These are phyloP conservation scores for Tiphia femorata DNA, from an alignment of 2,888 invertebrate species.

Conservation along the genomic window DNA sequence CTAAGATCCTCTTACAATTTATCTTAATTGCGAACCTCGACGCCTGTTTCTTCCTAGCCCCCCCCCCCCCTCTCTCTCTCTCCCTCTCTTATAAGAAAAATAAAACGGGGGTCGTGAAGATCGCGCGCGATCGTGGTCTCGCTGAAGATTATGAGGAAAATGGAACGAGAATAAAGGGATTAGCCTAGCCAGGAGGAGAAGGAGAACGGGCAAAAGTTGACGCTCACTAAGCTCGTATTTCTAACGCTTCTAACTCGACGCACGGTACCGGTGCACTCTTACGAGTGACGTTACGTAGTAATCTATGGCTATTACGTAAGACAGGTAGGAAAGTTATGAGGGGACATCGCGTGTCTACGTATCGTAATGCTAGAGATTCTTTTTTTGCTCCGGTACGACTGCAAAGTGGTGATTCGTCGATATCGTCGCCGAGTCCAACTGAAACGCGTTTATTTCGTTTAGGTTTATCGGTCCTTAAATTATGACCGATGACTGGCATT, in stretches of 20 bases:
- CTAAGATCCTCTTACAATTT: too few species aligned
- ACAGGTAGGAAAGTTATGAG: too few species aligned
- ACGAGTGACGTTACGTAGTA: constrained; percentile 6
- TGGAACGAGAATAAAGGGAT: constrained; percentile 32
- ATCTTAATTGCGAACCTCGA: not conserved
- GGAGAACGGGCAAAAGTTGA: constrained; percentile 27
- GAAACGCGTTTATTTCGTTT: too few species aligned
- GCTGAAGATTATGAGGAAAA: constrained; percentile 28
- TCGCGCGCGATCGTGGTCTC: not conserved
- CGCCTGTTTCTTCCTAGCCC: not conserved
- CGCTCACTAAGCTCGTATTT: constrained; percentile 27
- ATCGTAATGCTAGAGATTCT: too few species aligned
- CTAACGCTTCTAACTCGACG: constrained; percentile 43
- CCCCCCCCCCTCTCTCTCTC: not conserved
- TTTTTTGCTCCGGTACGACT: too few species aligned
- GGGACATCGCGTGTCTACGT: too few species aligned
- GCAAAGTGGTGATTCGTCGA: too few species aligned
- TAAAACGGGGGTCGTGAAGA: not conserved
- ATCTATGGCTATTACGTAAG: too few species aligned
- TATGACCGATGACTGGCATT: too few species aligned
- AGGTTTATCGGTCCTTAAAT: too few species aligned
- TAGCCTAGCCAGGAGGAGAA: constrained; percentile 8
- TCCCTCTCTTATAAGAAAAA: not conserved
- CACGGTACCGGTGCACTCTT: constrained; percentile 15
- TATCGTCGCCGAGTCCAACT: too few species aligned